Evolutionary conservation across 2,113 vertebrate species (phyloP).

Genomic region (Arothron firmamentum): DNA sequence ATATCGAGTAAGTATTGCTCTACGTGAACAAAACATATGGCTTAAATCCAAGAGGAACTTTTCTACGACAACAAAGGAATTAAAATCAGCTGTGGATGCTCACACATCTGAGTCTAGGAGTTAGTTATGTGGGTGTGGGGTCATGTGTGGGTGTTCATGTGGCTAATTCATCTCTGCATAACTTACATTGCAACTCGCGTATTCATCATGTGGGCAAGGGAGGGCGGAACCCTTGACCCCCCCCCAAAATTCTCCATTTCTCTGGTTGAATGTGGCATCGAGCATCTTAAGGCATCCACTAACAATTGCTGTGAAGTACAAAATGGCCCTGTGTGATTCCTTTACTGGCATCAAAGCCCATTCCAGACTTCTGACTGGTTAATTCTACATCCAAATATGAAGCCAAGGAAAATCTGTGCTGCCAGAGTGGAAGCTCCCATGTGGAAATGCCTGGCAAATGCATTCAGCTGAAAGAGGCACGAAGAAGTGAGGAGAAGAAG

Average conservation of each 20-base stretch:
- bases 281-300: conserved; percentile 46
- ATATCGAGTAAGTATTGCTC: conserved; percentile 15
- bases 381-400: conserved; percentile 42
- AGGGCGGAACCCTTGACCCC: conserved; percentile 10
- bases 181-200: conserved; percentile 28
- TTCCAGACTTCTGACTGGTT: conserved; percentile 58
- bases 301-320: conserved; percentile 48
- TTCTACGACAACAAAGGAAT: conserved; percentile 6
- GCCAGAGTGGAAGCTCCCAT: conserved; percentile 57
- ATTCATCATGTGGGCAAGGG: conserved; percentile 17
- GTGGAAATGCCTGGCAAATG: conserved; percentile 56
- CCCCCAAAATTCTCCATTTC: conserved; percentile 29
- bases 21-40: conserved; percentile 15
- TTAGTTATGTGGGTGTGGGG: conserved; percentile 34
- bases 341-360: conserved; percentile 41
- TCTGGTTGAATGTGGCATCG: conserved; percentile 54
- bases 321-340: conserved; percentile 52
- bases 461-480: conserved; percentile 37
- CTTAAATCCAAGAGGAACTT: conserved; percentile 7
- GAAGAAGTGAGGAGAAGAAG: conserved; percentile 4
- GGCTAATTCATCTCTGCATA: conserved; percentile 50
- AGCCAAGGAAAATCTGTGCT: conserved; percentile 48
- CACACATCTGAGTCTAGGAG: conserved; percentile 10
- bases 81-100: conserved; percentile 1
- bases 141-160: conserved; percentile 51